phyloP scores from a whole-genome alignment of 2,113 vertebrate genomes.

The Melanocharis versteri region DNA sequence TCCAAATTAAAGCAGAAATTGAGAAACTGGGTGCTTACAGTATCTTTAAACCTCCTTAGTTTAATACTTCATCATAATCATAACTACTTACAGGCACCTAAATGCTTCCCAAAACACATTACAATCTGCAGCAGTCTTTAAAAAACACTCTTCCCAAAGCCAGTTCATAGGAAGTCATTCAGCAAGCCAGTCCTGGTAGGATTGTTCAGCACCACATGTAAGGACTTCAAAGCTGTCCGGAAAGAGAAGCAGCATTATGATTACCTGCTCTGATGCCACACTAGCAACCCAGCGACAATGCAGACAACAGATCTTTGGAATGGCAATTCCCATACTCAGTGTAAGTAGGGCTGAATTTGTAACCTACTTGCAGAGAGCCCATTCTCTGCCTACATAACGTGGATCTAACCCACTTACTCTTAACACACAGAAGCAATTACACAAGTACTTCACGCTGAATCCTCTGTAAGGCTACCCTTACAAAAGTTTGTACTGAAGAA shows the following conservation, averaged over 20 bases:
- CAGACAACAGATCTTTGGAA: neutral
- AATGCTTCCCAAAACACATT: neutral
- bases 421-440: neutral
- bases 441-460: neutral
- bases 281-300: neutral
- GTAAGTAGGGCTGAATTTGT: neutral
- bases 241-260: neutral
- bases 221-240: neutral
- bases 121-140: neutral
- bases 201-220: neutral
- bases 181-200: neutral
- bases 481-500: neutral
- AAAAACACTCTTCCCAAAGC: neutral
- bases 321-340: neutral
- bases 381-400: neutral
- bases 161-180: neutral
- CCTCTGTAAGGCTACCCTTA: neutral
- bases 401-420: accelerated
- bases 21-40: neutral
- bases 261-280: neutral
- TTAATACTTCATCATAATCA: neutral
- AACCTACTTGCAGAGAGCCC: neutral
- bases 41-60: neutral
- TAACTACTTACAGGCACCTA: neutral
- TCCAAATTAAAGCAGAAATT: slow-evolving; percentile 14